phyloP scores from a whole-genome alignment of 2,113 vertebrate genomes.

The Cebus imitator region DNA sequence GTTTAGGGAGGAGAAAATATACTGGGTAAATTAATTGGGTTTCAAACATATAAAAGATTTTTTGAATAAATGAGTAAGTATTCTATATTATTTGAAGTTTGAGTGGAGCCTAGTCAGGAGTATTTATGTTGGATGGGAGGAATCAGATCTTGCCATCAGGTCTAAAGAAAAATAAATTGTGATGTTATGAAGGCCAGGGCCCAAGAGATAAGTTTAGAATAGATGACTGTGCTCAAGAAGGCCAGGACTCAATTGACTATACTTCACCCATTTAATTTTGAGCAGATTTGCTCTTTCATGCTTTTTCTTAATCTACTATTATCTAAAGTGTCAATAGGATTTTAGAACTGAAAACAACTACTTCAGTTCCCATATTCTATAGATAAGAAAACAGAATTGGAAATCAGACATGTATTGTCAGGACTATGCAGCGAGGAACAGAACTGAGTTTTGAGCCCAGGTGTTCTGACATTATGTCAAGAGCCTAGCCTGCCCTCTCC shows the following conservation, averaged over 20 bases:
- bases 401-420: background rate
- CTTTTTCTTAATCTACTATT: background rate
- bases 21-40: background rate
- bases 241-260: background rate
- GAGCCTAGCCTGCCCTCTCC: background rate
- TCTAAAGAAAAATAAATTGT: background rate
- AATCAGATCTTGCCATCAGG: background rate
- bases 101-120: background rate
- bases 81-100: background rate
- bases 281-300: background rate
- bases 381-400: background rate
- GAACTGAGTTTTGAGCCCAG: background rate
- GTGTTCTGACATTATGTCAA: background rate
- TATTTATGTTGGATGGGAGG: background rate
- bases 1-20: background rate
- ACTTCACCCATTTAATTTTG: background rate
- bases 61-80: constrained; percentile 1
- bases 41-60: background rate
- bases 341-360: background rate
- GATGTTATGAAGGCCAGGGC: background rate
- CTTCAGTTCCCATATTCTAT: background rate
- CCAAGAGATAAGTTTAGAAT: background rate
- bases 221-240: background rate
- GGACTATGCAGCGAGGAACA: background rate
- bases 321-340: background rate